Percentiles rank a stretch among this genome's conserved stretches.
phyloP scores from a whole-genome alignment of 2,888 invertebrate species.

The Philopedon plagiatum region DNA sequence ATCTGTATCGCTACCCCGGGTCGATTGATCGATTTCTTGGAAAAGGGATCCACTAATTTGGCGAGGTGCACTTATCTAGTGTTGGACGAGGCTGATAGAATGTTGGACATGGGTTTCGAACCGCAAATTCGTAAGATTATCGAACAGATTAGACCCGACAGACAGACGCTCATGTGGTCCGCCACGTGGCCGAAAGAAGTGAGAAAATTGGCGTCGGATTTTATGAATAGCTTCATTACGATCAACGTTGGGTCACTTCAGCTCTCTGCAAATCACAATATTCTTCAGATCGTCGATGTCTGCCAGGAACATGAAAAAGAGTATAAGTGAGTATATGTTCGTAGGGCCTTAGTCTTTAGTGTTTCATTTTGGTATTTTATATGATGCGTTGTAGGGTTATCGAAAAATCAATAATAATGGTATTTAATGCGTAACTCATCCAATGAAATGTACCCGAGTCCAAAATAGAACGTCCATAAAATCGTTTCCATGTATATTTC shows the following conservation, averaged over 20 bases:
- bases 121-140: slow-evolving; percentile 96
- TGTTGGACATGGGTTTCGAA: slow-evolving; percentile 99
- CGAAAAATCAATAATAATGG: too few species aligned
- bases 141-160: slow-evolving; percentile 92
- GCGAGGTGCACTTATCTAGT: slow-evolving; percentile 88
- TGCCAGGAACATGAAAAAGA: slow-evolving; percentile 91
- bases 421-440: too few species aligned
- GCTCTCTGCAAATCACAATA: slow-evolving; percentile 92
- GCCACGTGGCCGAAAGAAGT: slow-evolving; percentile 99
- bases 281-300: slow-evolving; percentile 89
- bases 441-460: too few species aligned
- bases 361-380: too few species aligned
- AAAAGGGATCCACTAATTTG: slow-evolving; percentile 80
- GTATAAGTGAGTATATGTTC: slow-evolving; percentile 62
- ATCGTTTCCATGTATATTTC: too few species aligned
- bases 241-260: slow-evolving; percentile 93
- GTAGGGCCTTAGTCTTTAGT: too few species aligned
- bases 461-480: too few species aligned
- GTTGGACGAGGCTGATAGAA: slow-evolving; percentile 94
- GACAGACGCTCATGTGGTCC: slow-evolving; percentile 98
- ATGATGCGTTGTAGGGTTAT: too few species aligned
- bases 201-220: slow-evolving; percentile 91
- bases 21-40: slow-evolving; percentile 87
- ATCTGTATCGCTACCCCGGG: slow-evolving; percentile 94
- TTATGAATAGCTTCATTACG: slow-evolving; percentile 90